A percentile compares a stretch with the other conserved stretches of the same genome.
These are phyloP conservation scores for Fratercula arctica DNA, from an alignment of 2,797 vertebrate genomes.

Conservation along the genomic window DNA sequence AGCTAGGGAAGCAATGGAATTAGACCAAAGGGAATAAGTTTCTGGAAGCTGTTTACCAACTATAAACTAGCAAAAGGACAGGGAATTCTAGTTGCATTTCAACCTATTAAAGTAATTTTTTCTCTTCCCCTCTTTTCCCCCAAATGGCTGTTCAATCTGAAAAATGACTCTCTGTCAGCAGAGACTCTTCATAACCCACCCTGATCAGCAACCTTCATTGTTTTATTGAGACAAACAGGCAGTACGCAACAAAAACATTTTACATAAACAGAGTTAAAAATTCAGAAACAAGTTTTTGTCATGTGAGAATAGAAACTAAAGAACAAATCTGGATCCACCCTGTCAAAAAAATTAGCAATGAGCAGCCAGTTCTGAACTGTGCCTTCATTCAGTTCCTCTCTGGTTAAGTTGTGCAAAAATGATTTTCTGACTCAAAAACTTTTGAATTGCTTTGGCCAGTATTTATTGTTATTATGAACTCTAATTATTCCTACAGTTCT, in stretches of 20 bases:
- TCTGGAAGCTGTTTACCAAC: conserved; percentile 12
- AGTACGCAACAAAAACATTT: background rate
- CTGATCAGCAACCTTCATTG: conserved; percentile 12
- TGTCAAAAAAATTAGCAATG: background rate
- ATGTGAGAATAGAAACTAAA: background rate
- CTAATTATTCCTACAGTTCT: background rate
- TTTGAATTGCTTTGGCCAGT: background rate
- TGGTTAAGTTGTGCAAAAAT: background rate
- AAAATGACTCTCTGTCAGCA: conserved; percentile 40
- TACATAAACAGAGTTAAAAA: background rate
- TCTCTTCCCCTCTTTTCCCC: background rate
- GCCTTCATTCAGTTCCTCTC: background rate
- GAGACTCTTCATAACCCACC: background rate
- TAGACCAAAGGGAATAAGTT: conserved; percentile 18
- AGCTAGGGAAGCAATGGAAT: background rate
- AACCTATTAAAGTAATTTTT: conserved; percentile 34
- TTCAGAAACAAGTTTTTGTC: background rate
- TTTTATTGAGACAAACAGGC: conserved; percentile 44
- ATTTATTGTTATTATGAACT: background rate
- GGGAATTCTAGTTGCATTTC: conserved; percentile 36
- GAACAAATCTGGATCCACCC: background rate
- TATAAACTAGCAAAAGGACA: conserved; percentile 28
- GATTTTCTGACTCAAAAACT: background rate
- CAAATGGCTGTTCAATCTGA: conserved; percentile 47
- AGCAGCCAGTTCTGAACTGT: background rate